A percentile compares a stretch with the other conserved stretches of the same genome.
phyloP scores from a whole-genome alignment of 2,113 vertebrate species.

The Brevimyrus niger region DNA sequence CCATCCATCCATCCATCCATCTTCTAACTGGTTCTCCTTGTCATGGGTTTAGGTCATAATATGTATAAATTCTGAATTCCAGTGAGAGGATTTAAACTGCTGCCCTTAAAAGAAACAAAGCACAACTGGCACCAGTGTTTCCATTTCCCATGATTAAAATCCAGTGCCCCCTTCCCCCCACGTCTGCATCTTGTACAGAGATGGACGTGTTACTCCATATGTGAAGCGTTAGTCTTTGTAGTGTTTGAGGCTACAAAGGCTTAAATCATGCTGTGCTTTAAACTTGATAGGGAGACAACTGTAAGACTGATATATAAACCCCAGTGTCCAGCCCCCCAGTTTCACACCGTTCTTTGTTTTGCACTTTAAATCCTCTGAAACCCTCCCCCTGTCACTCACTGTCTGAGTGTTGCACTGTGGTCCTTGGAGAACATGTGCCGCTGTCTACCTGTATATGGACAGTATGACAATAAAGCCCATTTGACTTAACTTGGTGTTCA shows the following conservation, averaged over 20 bases:
- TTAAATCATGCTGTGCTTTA: not conserved
- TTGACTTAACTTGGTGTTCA: not conserved
- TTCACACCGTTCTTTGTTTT: not conserved
- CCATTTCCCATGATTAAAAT: not conserved
- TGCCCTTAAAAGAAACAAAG: not conserved
- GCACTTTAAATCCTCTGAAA: not conserved
- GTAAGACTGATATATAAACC: not conserved
- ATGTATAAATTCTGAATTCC: not conserved
- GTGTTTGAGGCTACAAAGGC: not conserved
- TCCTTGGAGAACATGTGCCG: not conserved
- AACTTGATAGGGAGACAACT: not conserved
- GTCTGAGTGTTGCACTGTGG: not conserved
- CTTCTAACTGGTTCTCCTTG: not conserved
- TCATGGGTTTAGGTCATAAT: not conserved
- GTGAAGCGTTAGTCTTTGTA: not conserved
- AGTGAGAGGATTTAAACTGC: not conserved
- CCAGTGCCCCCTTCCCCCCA: not conserved
- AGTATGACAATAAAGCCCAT: not conserved
- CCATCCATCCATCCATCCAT: not conserved
- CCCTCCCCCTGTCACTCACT: not conserved
- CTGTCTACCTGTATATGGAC: not conserved
- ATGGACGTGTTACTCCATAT: not conserved
- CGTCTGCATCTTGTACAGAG: not conserved
- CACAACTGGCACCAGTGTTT: not conserved
- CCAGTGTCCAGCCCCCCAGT: not conserved